Evolutionary conservation across 2,113 vertebrate species (phyloP).

Genomic region (Ceyx melanurus): DNA sequence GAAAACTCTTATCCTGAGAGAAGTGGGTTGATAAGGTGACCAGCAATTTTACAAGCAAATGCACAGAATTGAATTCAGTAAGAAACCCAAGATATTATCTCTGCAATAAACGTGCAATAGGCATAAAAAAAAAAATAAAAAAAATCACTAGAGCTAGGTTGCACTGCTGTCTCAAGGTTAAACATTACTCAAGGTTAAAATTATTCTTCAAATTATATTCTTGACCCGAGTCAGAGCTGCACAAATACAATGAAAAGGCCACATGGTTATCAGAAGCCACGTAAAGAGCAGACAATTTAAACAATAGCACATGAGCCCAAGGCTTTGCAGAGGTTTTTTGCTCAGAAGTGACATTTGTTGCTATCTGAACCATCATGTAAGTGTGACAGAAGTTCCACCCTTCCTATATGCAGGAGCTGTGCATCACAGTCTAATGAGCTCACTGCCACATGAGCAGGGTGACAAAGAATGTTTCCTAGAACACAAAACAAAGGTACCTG

Average conservation of each 20-base stretch:
- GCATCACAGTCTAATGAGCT: slow-evolving; percentile 4
- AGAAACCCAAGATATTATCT: slow-evolving; percentile 10
- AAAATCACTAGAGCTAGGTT: neutral
- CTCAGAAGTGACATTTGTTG: slow-evolving; percentile 1
- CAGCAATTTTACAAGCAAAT: neutral
- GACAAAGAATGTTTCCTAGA: slow-evolving; percentile 45
- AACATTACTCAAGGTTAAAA: neutral
- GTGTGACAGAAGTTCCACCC: slow-evolving; percentile 20
- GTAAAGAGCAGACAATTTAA: neutral
- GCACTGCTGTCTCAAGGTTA: neutral
- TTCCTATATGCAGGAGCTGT: slow-evolving; percentile 48
- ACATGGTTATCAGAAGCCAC: neutral
- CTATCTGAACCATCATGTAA: neutral
- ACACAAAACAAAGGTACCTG: neutral
- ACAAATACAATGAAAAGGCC: neutral
- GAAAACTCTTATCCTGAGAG: neutral
- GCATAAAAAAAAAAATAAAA: neutral
- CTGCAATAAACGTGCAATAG: neutral
- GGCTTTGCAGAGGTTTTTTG: neutral
- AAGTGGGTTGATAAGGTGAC: neutral
- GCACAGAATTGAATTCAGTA: neutral
- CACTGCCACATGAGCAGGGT: slow-evolving; percentile 18
- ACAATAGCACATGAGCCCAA: rapidly evolving
- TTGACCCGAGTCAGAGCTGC: neutral
- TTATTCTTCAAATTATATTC: neutral